Evolutionary conservation across 2,113 vertebrate species (phyloP).

Genomic region (Cathartes aura): DNA sequence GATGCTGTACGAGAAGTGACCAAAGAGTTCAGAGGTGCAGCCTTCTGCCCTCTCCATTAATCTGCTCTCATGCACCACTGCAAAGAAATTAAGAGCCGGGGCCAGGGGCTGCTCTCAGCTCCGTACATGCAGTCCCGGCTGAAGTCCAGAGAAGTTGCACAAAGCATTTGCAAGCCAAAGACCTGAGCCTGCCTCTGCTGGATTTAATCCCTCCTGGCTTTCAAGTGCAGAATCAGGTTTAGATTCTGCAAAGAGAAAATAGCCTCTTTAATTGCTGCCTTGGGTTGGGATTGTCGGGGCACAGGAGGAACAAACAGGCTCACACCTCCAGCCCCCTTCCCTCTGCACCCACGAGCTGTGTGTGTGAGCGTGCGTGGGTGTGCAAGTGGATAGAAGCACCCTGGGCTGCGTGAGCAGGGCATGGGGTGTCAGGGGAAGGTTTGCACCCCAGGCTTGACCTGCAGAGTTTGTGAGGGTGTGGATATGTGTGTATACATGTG

Average conservation of each 20-base stretch:
- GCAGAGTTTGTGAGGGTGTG: rapidly evolving
- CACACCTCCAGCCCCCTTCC: background rate
- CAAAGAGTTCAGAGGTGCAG: background rate
- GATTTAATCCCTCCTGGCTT: background rate
- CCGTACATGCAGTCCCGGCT: background rate
- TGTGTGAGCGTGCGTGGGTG: rapidly evolving
- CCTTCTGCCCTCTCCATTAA: background rate
- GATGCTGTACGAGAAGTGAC: background rate
- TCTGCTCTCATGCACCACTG: background rate
- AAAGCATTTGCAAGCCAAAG: background rate
- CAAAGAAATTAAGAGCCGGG: background rate
- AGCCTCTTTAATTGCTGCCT: background rate
- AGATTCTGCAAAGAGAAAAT: background rate
- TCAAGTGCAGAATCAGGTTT: background rate
- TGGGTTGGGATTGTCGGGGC: rapidly evolving
- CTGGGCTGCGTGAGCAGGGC: rapidly evolving
- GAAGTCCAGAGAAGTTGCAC: background rate
- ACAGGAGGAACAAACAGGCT: background rate
- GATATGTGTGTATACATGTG: rapidly evolving
- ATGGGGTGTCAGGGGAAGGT: background rate
- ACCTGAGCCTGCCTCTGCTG: background rate
- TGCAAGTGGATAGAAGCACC: rapidly evolving
- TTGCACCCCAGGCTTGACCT: background rate
- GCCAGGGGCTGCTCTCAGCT: background rate
- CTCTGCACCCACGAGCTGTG: rapidly evolving